A percentile compares a stretch with the other conserved stretches of the same genome.
Conservation (phyloP, 2,113 vertebrate species). For the Alces alces region DNA sequence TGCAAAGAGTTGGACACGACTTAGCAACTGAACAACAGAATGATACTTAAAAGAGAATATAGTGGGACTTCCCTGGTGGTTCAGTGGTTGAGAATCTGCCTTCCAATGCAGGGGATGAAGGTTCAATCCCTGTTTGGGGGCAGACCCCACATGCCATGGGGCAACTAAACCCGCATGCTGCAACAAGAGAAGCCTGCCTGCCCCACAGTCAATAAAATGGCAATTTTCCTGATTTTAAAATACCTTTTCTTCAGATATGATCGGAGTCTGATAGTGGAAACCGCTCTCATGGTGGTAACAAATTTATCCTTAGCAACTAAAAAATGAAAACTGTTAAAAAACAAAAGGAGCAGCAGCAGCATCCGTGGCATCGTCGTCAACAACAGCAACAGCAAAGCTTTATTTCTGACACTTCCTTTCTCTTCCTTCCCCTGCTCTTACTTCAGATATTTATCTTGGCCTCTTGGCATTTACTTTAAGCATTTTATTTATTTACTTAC, state of each 20-base stretch:
- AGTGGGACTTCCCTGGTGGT: neutral
- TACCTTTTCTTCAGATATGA: neutral
- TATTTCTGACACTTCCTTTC: neutral
- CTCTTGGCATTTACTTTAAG: constrained; percentile 14
- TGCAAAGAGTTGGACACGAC: neutral
- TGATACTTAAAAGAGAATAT: neutral
- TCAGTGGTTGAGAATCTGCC: neutral
- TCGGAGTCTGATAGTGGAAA: neutral
- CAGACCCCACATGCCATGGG: neutral
- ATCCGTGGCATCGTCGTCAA: neutral
- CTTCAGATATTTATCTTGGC: neutral
- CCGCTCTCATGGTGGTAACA: neutral
- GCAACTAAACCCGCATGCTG: neutral
- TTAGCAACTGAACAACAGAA: neutral
- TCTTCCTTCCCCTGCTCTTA: neutral
- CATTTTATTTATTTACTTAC: constrained; percentile 25
- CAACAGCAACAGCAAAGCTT: neutral
- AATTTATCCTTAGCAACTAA: neutral
- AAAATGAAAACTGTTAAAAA: neutral
- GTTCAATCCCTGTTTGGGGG: neutral
- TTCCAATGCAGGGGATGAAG: neutral
- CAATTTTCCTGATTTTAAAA: neutral
- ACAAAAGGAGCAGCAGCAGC: neutral
- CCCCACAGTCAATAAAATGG: neutral
- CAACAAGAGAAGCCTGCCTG: neutral